phyloP scores from a whole-genome alignment of 2,888 invertebrate genomes.

The Cacoxenus indagator region DNA sequence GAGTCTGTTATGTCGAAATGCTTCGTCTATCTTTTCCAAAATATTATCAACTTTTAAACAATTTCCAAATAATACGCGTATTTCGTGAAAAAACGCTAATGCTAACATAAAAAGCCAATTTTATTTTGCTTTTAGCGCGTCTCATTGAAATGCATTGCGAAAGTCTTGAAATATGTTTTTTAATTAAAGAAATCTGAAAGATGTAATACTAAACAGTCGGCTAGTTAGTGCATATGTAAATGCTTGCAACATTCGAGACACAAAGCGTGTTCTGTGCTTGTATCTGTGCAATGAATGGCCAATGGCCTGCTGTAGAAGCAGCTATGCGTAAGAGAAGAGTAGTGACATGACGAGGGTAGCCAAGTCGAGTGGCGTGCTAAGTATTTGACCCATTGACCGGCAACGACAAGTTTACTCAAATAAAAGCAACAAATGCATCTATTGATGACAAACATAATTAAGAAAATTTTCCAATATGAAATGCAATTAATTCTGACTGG shows the following conservation, averaged over 20 bases:
- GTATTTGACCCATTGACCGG: constrained; percentile 52
- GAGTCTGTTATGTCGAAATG: too few species aligned
- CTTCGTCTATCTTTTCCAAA: too few species aligned
- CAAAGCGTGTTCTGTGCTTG: neutral
- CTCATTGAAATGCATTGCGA: constrained; percentile 36
- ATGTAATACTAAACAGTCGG: constrained; percentile 2
- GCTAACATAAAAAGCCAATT: constrained; percentile 43
- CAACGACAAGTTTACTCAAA: constrained; percentile 50
- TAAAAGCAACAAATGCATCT: constrained; percentile 32
- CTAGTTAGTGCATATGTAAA: neutral
- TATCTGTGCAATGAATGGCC: neutral
- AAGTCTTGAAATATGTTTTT: constrained; percentile 50
- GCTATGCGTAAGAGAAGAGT: neutral
- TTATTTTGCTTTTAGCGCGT: constrained; percentile 39
- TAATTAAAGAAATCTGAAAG: constrained; percentile 49
- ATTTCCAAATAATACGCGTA: too few species aligned
- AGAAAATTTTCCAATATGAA: constrained; percentile 10
- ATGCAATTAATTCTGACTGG: neutral
- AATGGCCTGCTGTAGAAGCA: neutral
- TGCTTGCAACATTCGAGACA: neutral
- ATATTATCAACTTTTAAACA: too few species aligned
- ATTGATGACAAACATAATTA: constrained; percentile 50
- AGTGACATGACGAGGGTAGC: neutral
- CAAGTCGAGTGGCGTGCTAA: constrained; percentile 29
- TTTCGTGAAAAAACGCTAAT: too few species aligned